Evolutionary conservation across 2,888 invertebrate genomes (phyloP).

Genomic region (Lutraria lutraria): DNA sequence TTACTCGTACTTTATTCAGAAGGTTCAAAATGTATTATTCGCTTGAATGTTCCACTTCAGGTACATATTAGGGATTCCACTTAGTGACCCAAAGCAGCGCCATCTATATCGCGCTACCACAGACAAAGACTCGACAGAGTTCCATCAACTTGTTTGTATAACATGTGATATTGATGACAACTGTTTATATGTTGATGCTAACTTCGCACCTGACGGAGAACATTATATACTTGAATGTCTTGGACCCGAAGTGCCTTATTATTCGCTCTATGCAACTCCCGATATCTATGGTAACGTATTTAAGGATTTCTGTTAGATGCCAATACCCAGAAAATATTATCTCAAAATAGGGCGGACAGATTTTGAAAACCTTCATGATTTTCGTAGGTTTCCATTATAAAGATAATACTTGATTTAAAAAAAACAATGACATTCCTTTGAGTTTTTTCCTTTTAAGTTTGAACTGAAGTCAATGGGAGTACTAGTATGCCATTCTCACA

Average conservation of each 20-base stretch:
- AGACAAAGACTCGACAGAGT: slow-evolving; percentile 46
- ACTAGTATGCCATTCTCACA: no score
- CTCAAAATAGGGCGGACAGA: no score
- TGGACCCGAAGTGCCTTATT: slow-evolving; percentile 94
- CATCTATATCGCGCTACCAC: slow-evolving; percentile 70
- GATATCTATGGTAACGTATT: slow-evolving; percentile 43
- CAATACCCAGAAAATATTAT: no score
- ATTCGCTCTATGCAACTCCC: slow-evolving; percentile 68
- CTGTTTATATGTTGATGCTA: slow-evolving; percentile 92
- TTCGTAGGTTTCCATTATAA: no score
- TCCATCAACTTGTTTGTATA: slow-evolving; percentile 89
- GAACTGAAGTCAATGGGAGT: no score
- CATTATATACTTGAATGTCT: slow-evolving; percentile 96
- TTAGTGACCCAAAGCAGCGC: slow-evolving; percentile 41
- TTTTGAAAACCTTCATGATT: no score
- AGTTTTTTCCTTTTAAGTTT: no score
- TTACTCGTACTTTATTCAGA: no score
- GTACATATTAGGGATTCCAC: slow-evolving; percentile 49
- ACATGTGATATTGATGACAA: slow-evolving; percentile 93
- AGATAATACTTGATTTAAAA: no score
- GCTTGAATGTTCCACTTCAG: slow-evolving; percentile 27
- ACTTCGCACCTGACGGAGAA: slow-evolving; percentile 90
- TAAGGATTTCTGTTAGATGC: no score
- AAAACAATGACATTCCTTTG: no score
- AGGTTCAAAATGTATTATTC: no score